These are phyloP conservation scores for Thaumatotibia leucotreta DNA, from an alignment of 1,140 invertebrate genomes.

Conservation along the genomic window DNA sequence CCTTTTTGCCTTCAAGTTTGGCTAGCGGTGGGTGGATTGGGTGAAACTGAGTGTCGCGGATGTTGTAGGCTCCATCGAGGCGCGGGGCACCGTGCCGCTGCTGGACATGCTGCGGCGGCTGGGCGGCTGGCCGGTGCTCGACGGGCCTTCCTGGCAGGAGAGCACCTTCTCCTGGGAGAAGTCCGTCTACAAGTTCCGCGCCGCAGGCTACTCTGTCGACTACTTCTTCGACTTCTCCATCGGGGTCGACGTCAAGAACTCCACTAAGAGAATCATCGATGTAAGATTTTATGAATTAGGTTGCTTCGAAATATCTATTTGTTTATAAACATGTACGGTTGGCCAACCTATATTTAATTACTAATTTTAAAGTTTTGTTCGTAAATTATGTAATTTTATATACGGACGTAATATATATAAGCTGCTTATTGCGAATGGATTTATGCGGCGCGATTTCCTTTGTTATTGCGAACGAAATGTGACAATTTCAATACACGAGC, in stretches of 20 bases:
- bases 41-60: background rate
- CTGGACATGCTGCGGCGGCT: constrained; percentile 83
- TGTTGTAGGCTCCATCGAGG: constrained; percentile 83
- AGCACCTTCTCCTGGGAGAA: constrained; percentile 87
- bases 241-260: constrained; percentile 93
- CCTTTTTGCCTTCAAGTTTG: no score
- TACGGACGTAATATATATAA: constrained; percentile 1
- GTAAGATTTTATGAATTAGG: constrained; percentile 78
- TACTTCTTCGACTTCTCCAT: constrained; percentile 96
- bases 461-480: constrained; percentile 18
- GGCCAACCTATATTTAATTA: no score
- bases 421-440: constrained; percentile 19
- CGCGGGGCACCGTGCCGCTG: constrained; percentile 83
- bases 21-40: no score
- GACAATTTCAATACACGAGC: background rate
- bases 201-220: constrained; percentile 90
- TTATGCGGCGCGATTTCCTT: constrained; percentile 20
- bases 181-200: constrained; percentile 87
- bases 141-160: constrained; percentile 85
- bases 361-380: no score
- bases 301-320: background rate
- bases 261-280: constrained; percentile 89
- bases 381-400: no score
- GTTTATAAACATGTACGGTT: no score
- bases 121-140: constrained; percentile 94